Percentiles rank a stretch among this genome's conserved stretches.
Conservation (phyloP, 2,888 invertebrate species). For the Drosophila affinis region DNA sequence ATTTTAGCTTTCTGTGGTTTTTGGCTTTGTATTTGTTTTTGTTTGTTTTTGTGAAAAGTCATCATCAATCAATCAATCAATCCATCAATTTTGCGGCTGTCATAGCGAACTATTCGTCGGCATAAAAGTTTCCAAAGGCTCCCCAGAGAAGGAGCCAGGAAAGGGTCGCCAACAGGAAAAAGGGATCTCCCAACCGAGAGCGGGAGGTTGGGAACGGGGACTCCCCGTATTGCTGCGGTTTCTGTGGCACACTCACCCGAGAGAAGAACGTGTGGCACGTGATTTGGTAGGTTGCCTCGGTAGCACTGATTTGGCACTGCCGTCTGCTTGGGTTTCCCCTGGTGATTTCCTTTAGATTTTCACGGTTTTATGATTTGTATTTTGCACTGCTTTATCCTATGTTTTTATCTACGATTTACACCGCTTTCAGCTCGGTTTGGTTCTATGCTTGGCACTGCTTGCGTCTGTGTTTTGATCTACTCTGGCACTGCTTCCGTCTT, state of each 20-base stretch:
- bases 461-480: no score
- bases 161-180: background rate
- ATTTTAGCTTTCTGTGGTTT: constrained; percentile 4
- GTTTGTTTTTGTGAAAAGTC: constrained; percentile 19
- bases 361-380: background rate
- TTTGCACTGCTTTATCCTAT: background rate
- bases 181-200: constrained; percentile 7
- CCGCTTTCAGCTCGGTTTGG: background rate
- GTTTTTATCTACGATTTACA: background rate
- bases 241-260: constrained; percentile 35
- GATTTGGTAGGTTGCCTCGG: background rate
- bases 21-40: constrained; percentile 11
- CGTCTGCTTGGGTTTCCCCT: background rate
- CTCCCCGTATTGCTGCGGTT: constrained; percentile 1
- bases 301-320: background rate
- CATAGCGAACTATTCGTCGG: constrained; percentile 46
- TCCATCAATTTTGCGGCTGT: constrained; percentile 22
- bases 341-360: background rate
- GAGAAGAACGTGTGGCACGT: constrained; percentile 1
- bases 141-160: background rate
- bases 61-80: constrained; percentile 42
- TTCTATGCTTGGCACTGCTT: no score
- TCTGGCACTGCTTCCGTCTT: no score
- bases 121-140: constrained; percentile 28
- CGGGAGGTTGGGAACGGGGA: constrained; percentile 1